Conservation (phyloP, 64 coral and sea anemone species). For the Astreopora myriophthalma region DNA sequence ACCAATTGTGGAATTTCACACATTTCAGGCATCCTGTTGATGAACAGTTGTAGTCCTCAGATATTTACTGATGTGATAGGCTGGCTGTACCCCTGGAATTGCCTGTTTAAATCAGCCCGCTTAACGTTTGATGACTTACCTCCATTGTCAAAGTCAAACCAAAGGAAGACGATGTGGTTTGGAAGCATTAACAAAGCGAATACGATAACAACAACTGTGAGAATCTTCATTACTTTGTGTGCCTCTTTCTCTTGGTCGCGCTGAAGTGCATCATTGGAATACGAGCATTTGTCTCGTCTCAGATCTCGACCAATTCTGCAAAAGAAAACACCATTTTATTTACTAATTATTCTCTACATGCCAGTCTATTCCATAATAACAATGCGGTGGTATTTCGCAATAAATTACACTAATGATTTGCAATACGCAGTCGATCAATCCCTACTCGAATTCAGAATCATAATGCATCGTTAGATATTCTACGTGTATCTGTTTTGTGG, state of each 20-base stretch:
- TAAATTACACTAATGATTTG: no score
- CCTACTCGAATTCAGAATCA: no score
- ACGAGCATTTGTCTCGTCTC: constrained; percentile 77
- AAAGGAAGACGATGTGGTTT: constrained; percentile 79
- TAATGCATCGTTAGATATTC: no score
- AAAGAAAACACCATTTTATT: not conserved
- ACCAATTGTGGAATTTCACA: no score
- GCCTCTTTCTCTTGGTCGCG: constrained; percentile 89
- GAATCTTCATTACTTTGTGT: constrained; percentile 84
- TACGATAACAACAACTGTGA: constrained; percentile 85
- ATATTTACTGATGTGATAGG: no score
- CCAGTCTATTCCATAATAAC: not conserved
- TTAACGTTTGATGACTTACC: constrained; percentile 25
- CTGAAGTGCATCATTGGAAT: constrained; percentile 82
- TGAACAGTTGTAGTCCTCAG: no score
- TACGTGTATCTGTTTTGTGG: no score
- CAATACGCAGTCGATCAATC: no score
- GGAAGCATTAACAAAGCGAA: constrained; percentile 88
- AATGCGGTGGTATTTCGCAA: no score
- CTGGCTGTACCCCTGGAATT: not conserved
- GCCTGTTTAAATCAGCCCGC: not conserved
- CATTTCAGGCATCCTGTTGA: no score
- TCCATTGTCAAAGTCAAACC: constrained; percentile 80
- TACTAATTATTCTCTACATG: no score
- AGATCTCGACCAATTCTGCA: constrained; percentile 88